phyloP scores from a whole-genome alignment of 1,140 invertebrate species.

The Thereuonema tuberculata region DNA sequence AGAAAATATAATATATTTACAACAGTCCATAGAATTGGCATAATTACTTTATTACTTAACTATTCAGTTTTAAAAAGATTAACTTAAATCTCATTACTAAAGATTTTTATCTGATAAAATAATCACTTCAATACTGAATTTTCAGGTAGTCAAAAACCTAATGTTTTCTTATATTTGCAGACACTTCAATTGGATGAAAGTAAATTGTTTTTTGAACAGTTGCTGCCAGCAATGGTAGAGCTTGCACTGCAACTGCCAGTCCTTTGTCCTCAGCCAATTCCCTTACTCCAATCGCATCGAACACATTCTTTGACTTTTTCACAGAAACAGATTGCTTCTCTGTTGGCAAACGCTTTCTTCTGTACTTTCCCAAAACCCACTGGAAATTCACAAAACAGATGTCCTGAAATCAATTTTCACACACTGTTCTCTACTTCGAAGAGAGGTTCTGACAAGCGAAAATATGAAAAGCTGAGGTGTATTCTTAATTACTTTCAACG shows the following conservation, averaged over 20 bases:
- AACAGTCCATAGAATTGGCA: too few relatives aligned
- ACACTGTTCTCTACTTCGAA: constrained; percentile 36
- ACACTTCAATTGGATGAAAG: too few relatives aligned
- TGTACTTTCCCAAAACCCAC: constrained; percentile 83
- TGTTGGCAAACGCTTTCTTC: constrained; percentile 90
- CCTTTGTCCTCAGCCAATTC: constrained; percentile 59
- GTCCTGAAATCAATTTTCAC: constrained; percentile 78
- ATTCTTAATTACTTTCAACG: constrained; percentile 73
- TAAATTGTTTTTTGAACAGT: constrained; percentile 53
- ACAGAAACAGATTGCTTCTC: constrained; percentile 69
- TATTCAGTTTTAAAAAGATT: too few relatives aligned
- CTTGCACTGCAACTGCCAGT: constrained; percentile 63
- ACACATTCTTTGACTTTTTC: constrained; percentile 49
- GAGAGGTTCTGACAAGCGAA: constrained; percentile 11
- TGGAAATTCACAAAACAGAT: constrained; percentile 50
- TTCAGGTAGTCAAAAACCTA: too few relatives aligned
- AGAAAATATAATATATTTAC: too few relatives aligned
- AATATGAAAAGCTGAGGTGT: constrained; percentile 70
- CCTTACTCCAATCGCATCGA: constrained; percentile 48
- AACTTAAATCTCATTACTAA: too few relatives aligned
- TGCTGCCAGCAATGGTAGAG: constrained; percentile 60
- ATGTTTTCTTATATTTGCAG: too few relatives aligned
- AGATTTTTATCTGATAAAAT: too few relatives aligned
- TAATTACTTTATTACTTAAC: too few relatives aligned
- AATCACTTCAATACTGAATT: too few relatives aligned